Base-by-base conservation (phyloP, 2,113 vertebrate species). In the Candoia aspera region DNA sequence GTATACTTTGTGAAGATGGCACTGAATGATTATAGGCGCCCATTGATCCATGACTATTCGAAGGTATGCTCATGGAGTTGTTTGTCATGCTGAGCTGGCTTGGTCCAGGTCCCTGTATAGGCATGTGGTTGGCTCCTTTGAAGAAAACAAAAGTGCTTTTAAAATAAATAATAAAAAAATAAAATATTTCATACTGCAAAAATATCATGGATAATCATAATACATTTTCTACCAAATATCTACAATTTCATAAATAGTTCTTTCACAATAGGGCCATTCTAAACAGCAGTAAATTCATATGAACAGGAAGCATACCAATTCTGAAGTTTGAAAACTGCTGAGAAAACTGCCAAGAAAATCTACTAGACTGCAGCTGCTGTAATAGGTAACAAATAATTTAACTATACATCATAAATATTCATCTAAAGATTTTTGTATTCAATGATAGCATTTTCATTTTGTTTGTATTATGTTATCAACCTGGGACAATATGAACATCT, bases 71-170 rank as follows among this genome's bases (percentile, higher is more conserved):
- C 98, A 99, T 99, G 59, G 99, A 98, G 96, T 97, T 98, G 93
- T 98, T 99, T 2, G 98, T 98, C 98, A 99, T 99, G 95, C 96
- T 99, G 23, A 99, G 98, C 83, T 99, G 99, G 97, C 97, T 99
- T 87, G 99, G 99, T 95, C 98, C 99, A 54, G 99, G 99, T 96
- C 99, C 99, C 97, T 99, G 99, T 98, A 99, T 98, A 96, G 99
- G 98, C 98, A 99, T 99, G 93, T 99, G 99, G 97, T 99, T 99
- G 79, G 99, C 98, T 83, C 99, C 99, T 99, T 96, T 85, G 94
- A 94, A 93, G 97, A 94, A 85, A 87, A 87, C 19, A 90, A 29
- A 93, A 90, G 11, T 2, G 55, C 6, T 57, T 57, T 10, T 87
- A 60, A 94, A 3, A 92, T 6, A 42, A 0, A 21, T 2, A 91